Conservation (phyloP, 2,113 vertebrate genomes). For the Montifringilla adamsi region DNA sequence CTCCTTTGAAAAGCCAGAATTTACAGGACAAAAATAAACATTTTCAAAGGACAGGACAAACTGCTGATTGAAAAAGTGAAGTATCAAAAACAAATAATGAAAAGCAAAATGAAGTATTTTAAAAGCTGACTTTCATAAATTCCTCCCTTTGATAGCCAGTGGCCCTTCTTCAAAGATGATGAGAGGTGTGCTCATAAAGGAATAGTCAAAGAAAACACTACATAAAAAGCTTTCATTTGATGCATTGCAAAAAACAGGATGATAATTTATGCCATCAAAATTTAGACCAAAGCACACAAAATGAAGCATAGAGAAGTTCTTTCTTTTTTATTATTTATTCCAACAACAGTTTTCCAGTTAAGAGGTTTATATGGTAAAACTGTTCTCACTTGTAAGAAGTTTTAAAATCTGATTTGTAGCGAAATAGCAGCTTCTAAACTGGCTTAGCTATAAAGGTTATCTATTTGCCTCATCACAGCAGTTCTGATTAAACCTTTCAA, state of each 20-base stretch:
- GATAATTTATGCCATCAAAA: not conserved
- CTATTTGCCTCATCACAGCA: not conserved
- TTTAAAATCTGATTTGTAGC: not conserved
- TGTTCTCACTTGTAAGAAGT: not conserved
- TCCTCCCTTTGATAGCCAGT: not conserved
- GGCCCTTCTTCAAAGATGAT: not conserved
- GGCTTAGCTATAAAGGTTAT: conserved; percentile 15
- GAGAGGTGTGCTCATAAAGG: not conserved
- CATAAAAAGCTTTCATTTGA: not conserved
- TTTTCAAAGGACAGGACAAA: not conserved
- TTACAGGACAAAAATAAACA: not conserved
- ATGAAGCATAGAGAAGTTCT: not conserved
- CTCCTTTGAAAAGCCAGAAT: not conserved
- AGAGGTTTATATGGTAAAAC: not conserved
- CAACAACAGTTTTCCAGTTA: not conserved
- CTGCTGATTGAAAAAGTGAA: not conserved
- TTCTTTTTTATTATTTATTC: not conserved
- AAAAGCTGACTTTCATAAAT: not conserved
- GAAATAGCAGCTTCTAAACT: not conserved
- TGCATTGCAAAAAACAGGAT: not conserved
- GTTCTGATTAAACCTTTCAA: not conserved
- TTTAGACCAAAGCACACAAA: not conserved
- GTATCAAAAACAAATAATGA: not conserved
- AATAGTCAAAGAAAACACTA: not conserved
- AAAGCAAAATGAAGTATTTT: not conserved